Evolutionary conservation across 2,797 vertebrate genomes (phyloP).

Genomic region (Stomatorhinus walkeri): DNA sequence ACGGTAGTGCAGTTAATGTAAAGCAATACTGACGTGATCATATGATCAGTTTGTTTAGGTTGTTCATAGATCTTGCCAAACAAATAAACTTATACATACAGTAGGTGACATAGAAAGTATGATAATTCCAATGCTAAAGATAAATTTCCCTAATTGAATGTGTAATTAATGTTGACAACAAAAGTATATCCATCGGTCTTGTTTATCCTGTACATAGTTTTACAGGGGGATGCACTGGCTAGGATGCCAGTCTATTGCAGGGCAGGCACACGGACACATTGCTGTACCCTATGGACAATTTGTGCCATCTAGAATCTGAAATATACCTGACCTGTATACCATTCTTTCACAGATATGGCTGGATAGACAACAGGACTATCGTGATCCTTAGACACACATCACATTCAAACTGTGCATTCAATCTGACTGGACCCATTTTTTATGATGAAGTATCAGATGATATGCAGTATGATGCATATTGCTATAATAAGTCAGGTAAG

Average conservation of each 20-base stretch:
- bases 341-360: constrained; percentile 70
- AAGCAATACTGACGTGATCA: not conserved
- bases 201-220: not conserved
- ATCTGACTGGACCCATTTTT: constrained; percentile 59
- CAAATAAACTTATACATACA: not conserved
- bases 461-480: constrained; percentile 61
- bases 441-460: constrained; percentile 30
- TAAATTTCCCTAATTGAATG: not conserved
- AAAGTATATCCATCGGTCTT: not conserved
- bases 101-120: not conserved
- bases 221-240: not conserved
- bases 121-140: not conserved
- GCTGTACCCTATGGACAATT: not conserved
- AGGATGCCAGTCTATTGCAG: not conserved
- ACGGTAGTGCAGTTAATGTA: not conserved
- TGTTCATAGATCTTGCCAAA: not conserved
- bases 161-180: not conserved
- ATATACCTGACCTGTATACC: not conserved
- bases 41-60: not conserved
- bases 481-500: constrained; percentile 72
- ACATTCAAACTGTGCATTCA: constrained; percentile 68
- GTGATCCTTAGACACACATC: constrained; percentile 65
- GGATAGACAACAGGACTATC: constrained; percentile 52
- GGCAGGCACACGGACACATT: not conserved
- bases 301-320: not conserved